Evolutionary conservation across 2,113 vertebrate genomes (phyloP).

Genomic region (Caretta caretta): DNA sequence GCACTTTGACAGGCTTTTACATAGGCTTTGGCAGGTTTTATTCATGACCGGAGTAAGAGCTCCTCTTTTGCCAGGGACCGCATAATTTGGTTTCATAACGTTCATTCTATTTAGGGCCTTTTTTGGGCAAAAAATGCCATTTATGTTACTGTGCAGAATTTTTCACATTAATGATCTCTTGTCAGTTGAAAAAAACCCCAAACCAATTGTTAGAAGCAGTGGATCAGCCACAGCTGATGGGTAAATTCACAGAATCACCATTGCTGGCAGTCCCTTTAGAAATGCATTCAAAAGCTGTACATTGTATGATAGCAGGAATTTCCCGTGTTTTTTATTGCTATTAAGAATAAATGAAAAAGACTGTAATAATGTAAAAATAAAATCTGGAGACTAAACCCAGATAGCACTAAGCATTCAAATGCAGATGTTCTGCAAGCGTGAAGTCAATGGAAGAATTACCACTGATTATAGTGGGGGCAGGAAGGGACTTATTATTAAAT

Average conservation of each 20-base stretch:
- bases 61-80: conserved; percentile 65
- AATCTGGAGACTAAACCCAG: background rate
- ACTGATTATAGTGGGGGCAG: background rate
- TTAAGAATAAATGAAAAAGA: background rate
- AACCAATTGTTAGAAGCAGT: background rate
- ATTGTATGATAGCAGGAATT: background rate
- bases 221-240: conserved; percentile 15
- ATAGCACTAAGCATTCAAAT: background rate
- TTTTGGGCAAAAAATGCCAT: conserved; percentile 75
- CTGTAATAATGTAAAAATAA: background rate
- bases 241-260: background rate
- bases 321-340: background rate
- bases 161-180: background rate
- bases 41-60: conserved; percentile 65
- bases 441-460: background rate
- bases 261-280: background rate
- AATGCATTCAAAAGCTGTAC: background rate
- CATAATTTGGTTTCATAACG: conserved; percentile 62
- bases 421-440: background rate
- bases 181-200: background rate
- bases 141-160: conserved; percentile 34
- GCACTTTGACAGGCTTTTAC: conserved; percentile 58
- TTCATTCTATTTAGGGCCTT: conserved; percentile 74
- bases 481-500: background rate
- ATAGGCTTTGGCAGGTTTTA: conserved; percentile 66